Base-by-base conservation (phyloP, 2,797 vertebrate species). In the Urophycis tenuis region DNA sequence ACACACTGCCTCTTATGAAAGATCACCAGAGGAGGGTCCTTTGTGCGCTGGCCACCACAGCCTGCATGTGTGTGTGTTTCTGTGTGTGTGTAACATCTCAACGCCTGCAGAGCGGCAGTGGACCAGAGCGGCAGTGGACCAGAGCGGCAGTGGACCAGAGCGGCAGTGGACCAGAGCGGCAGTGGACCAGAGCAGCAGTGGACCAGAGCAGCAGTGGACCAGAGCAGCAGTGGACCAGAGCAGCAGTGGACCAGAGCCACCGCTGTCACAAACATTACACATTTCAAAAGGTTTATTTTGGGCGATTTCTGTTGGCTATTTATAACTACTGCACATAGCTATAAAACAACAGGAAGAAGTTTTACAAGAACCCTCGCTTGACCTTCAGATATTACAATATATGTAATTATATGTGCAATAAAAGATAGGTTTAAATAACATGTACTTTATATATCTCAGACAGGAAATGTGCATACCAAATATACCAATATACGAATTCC, bases 81-180 rank as follows among this genome's bases (percentile, higher is more conserved):
- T 67, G 8, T 3, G n/a, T 30, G 60, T 29, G 60, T 67, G 60
- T 67, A 11, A 67, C 60, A 67, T 11, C 1, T 29, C 60, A 67
- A 25, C 60, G 53, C 60, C 60, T 67, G 10, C 9, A 60, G 15
- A 60, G 53, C 25, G 60, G 60, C n/a, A n/a, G 60, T 67, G 60
- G 60, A 29, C 29, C 60, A 67, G 60, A 67, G 60, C 29, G n/a
- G n/a, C n/a, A n/a, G 60, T 67, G 60, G 60, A 29, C 29, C 60
- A 67, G 60, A 67, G 60, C 29, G n/a, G n/a, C n/a, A n/a, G 60
- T 67, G 60, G 60, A 29, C 29, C 60, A 67, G 60, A 67, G 60
- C 29, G n/a, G n/a, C n/a, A n/a, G 60, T 67, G 60, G 60, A 29
- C 29, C 60, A 67, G 60, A 67, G 60, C 29, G n/a, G n/a, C n/a